Base-by-base conservation (phyloP, 2,113 vertebrate genomes). In the Zosterops japonicus region DNA sequence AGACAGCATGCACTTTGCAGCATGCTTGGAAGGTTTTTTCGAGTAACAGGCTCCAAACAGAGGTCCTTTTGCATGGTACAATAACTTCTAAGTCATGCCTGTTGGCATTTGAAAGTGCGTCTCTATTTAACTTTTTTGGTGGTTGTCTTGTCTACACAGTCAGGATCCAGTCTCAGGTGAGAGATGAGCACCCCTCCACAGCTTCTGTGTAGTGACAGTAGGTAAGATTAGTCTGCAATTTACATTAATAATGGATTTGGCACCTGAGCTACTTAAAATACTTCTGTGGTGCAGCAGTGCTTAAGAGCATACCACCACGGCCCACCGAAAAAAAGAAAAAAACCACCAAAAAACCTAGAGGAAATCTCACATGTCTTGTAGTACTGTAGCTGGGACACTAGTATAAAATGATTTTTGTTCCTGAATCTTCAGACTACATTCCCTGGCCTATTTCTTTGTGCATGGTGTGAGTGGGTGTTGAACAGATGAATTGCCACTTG, bases 301-400 rank as follows among this genome's bases (percentile, higher is more conserved):
- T 63, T 81, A 15, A 79, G 82, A 57, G 31, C 31, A 18, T 46
- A 35, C 8, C 17, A 59, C 13, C 6, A 13, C 2, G 24, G 5
- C 6, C 4, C 4, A 5, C 17, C 8, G 24, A 46, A 68, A 82
- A 7, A 39, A 39, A 39, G 5, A 39, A 39, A 39, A 12, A 39
- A 33, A 2, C 1, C 5, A 8, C 29, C 8, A 25, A 41, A 53
- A 65, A 36, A 1, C 2, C 2, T 14, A 18, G 27, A 44, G 50
- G 33, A 68, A 31, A 6, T 64, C 20, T 90, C 29, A 4, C 8
- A 12, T 27, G 3, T 69, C 23, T 76, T 61, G 19, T 31, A 65
- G 25, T 31, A 17, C 29, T 67, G 52, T 33, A 56, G 11, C 29
- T 60, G 46, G 44, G 42, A 50, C 17, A 16, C 22, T 49, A 12